Conservation (phyloP, 1,140 invertebrate species). For the Pissodes strobi region DNA sequence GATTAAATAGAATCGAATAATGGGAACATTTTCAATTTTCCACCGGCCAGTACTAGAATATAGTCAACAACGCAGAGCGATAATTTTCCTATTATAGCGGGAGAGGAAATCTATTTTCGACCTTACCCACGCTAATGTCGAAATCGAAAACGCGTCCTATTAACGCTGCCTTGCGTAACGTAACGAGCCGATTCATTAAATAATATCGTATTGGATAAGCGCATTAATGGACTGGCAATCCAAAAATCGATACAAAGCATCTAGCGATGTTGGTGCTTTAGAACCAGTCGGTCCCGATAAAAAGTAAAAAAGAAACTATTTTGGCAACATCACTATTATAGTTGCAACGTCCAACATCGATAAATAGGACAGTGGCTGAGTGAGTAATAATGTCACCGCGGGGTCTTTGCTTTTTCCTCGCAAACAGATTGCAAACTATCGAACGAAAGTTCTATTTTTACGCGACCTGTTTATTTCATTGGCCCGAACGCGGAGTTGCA, state of each 20-base stretch:
- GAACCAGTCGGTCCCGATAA: no score
- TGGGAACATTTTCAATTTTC: no score
- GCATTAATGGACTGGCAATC: no score
- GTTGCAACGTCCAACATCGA: background rate
- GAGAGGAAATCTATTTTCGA: conserved; percentile 3
- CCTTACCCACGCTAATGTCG: conserved; percentile 1
- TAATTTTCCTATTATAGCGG: background rate
- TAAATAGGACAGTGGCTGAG: conserved; percentile 9
- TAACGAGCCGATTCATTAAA: background rate
- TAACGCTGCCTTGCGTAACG: conserved; percentile 10
- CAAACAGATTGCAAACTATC: background rate
- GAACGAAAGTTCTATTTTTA: background rate
- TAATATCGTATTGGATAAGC: no score
- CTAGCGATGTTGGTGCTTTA: no score
- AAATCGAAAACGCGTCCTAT: conserved; percentile 12
- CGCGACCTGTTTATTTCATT: conserved; percentile 6
- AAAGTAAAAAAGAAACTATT: no score
- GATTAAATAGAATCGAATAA: no score
- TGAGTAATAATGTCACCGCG: conserved; percentile 5
- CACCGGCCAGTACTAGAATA: no score
- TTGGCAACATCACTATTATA: no score
- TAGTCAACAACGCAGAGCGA: background rate
- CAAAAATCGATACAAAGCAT: no score
- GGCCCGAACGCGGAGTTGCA: background rate
- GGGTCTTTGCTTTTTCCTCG: conserved; percentile 3